Percentiles rank a stretch among this genome's conserved stretches.
Evolutionary conservation across 2,113 vertebrate genomes (phyloP).

Genomic region (Aplodontia rufa): DNA sequence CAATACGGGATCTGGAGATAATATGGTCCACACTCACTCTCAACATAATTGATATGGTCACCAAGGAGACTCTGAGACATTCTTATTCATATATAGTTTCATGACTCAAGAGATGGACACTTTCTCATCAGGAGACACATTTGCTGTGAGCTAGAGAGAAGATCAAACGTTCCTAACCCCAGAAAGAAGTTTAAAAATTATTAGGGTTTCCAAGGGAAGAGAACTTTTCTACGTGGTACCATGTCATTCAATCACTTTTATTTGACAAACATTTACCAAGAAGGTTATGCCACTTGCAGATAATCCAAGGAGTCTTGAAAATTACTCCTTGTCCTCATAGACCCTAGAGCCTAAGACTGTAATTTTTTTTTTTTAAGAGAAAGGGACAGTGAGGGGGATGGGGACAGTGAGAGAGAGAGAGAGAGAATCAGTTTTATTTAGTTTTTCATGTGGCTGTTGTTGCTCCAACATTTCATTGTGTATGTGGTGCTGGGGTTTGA

Average conservation of each 20-base stretch:
- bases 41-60: neutral
- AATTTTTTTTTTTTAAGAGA: no score
- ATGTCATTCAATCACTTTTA: neutral
- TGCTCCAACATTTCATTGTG: no score
- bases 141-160: neutral
- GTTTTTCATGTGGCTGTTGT: no score
- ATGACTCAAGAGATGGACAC: neutral
- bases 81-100: neutral
- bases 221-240: neutral
- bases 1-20: neutral
- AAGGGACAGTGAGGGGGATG: no score
- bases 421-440: no score
- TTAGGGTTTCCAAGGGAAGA: neutral
- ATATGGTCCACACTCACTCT: neutral
- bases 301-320: neutral
- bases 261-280: neutral
- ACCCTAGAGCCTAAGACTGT: neutral
- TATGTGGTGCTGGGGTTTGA: no score
- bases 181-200: neutral
- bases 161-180: neutral
- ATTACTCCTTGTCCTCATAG: neutral
- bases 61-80: neutral
- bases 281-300: neutral
- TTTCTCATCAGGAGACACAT: neutral
- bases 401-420: no score